Evolutionary conservation across 2,797 vertebrate genomes (phyloP).

Genomic region (Coreius guichenoti): DNA sequence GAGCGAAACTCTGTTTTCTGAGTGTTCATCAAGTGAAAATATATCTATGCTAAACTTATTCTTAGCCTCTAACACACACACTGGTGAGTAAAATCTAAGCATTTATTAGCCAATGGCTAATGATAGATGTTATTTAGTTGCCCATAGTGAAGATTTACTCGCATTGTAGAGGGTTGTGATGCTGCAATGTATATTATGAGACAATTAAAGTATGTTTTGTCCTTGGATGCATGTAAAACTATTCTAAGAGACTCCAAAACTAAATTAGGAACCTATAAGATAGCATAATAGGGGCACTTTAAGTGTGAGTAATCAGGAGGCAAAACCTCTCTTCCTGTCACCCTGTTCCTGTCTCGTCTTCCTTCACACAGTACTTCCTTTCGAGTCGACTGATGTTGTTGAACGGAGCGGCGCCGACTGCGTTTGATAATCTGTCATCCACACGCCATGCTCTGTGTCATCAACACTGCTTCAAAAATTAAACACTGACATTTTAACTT

Average conservation of each 20-base stretch:
- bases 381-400: conserved; percentile 43
- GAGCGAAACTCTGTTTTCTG: too few species aligned
- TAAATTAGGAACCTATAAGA: neutral
- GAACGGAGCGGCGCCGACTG: neutral
- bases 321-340: neutral
- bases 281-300: neutral
- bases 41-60: too few species aligned
- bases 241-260: neutral
- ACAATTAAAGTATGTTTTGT: neutral
- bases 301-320: neutral
- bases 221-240: neutral
- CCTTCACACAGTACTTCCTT: conserved; percentile 35
- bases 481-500: conserved; percentile 35
- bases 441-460: conserved; percentile 14
- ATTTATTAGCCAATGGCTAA: too few species aligned
- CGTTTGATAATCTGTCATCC: conserved; percentile 45
- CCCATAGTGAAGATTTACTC: too few species aligned
- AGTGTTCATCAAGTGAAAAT: too few species aligned
- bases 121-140: too few species aligned
- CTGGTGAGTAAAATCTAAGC: too few species aligned
- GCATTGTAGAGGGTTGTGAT: neutral
- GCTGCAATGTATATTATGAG: neutral
- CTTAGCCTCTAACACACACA: too few species aligned
- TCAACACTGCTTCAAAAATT: conserved; percentile 19
- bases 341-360: conserved; percentile 17